phyloP scores from a whole-genome alignment of 2,888 invertebrate species.

The Aromia moschata region DNA sequence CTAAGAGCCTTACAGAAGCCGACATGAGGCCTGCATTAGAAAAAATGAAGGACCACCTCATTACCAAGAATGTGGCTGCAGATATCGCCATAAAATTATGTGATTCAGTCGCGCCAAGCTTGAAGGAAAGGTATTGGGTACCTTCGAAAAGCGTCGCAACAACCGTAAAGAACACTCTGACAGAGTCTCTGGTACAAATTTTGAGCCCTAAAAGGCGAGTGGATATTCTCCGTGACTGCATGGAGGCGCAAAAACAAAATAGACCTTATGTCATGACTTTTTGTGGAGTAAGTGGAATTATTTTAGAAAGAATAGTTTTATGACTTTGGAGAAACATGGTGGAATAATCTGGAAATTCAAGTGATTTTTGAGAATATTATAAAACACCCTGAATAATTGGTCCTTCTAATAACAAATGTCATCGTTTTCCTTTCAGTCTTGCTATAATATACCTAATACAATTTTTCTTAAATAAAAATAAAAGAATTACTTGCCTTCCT shows the following conservation, averaged over 20 bases:
- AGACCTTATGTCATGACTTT: slow-evolving; percentile 96
- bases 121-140: slow-evolving; percentile 92
- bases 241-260: slow-evolving; percentile 82
- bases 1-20: slow-evolving; percentile 82
- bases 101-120: slow-evolving; percentile 87
- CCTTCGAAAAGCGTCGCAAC: slow-evolving; percentile 94
- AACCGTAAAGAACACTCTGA: slow-evolving; percentile 87
- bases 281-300: slow-evolving; percentile 79
- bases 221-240: slow-evolving; percentile 94
- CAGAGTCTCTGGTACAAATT: slow-evolving; percentile 92
- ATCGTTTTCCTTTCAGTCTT: no score
- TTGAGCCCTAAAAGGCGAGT: slow-evolving; percentile 94
- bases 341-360: no score
- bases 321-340: slow-evolving; percentile 12
- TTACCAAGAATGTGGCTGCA: slow-evolving; percentile 96
- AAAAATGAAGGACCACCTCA: slow-evolving; percentile 94
- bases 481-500: no score
- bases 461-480: no score
- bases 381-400: no score
- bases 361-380: no score
- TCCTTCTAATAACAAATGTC: no score
- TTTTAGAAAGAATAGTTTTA: slow-evolving; percentile 5
- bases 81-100: slow-evolving; percentile 95
- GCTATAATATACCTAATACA: no score
- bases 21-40: slow-evolving; percentile 89